Percentiles rank a stretch among this genome's conserved stretches.
Evolutionary conservation across 2,888 invertebrate species (phyloP).

Genomic region (Meghimatium bilineatum): DNA sequence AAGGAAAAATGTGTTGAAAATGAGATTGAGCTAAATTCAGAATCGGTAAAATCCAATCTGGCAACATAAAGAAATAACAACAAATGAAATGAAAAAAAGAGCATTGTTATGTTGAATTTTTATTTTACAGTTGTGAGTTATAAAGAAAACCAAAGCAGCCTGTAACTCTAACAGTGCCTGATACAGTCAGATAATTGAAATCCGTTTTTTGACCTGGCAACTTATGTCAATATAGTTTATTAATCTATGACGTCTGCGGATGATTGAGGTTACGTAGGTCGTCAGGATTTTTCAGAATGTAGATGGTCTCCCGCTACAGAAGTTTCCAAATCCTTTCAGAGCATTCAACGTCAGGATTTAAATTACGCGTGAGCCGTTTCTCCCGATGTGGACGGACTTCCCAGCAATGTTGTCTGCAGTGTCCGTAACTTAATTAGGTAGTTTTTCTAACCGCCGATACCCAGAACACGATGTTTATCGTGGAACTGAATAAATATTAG

Average conservation of each 20-base stretch:
- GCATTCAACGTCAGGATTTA: conserved; percentile 39
- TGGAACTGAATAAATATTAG: conserved; percentile 28
- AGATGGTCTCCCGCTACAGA: conserved; percentile 29
- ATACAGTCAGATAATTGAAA: conserved; percentile 32
- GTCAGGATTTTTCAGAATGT: not conserved
- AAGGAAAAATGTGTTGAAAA: no score
- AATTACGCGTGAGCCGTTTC: conserved; percentile 4
- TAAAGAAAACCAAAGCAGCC: conserved; percentile 12
- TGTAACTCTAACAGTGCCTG: not conserved
- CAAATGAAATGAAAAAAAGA: no score
- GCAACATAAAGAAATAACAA: not conserved
- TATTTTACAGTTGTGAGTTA: not conserved
- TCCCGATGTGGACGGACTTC: not conserved
- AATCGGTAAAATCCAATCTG: not conserved
- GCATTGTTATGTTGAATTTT: not conserved
- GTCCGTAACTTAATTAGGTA: conserved; percentile 23
- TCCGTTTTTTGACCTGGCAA: conserved; percentile 37
- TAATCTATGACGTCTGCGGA: conserved; percentile 28
- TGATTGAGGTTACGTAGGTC: conserved; percentile 42
- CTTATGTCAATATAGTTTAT: conserved; percentile 47
- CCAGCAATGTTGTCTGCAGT: conserved; percentile 20
- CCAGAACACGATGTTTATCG: conserved; percentile 19
- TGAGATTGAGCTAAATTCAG: not conserved
- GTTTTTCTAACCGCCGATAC: conserved; percentile 25
- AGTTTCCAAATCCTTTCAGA: conserved; percentile 35